Conservation (phyloP, 2,888 invertebrate genomes). For the Tetragnatha montana region DNA sequence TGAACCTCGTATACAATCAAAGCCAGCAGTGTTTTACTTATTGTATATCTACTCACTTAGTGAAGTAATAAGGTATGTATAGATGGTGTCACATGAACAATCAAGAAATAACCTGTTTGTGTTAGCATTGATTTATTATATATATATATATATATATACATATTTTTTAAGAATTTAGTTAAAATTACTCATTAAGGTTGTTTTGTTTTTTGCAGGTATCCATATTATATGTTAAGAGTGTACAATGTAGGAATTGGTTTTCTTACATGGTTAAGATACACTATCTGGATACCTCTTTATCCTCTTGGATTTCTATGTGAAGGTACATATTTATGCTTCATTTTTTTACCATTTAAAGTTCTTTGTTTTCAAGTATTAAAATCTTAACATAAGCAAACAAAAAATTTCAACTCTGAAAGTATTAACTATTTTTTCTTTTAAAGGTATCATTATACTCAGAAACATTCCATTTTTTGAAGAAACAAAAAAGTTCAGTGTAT, state of each 20-base stretch:
- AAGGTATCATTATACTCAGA: conserved; percentile 78
- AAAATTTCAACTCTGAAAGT: too few species aligned
- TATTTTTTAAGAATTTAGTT: too few species aligned
- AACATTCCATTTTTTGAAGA: conserved; percentile 94
- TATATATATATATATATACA: too few species aligned
- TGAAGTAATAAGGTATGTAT: conserved; percentile 86
- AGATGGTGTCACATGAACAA: not conserved
- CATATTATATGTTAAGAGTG: conserved; percentile 90
- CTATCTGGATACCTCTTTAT: conserved; percentile 94
- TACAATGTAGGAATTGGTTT: conserved; percentile 84
- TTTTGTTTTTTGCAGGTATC: conserved; percentile 82
- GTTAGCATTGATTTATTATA: not conserved
- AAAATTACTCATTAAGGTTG: not conserved
- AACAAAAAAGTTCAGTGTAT: conserved; percentile 84
- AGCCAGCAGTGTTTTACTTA: conserved; percentile 91
- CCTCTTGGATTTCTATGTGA: conserved; percentile 93
- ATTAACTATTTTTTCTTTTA: conserved; percentile 77
- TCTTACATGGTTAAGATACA: conserved; percentile 94
- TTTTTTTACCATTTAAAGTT: not conserved
- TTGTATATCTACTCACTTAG: conserved; percentile 88
- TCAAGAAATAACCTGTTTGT: not conserved
- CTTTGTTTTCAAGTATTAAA: too few species aligned
- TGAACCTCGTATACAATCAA: conserved; percentile 90
- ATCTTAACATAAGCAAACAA: too few species aligned
- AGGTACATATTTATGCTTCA: conserved; percentile 77